phyloP scores from a whole-genome alignment of 1,140 invertebrate genomes.

The Drosophila pectinifera region DNA sequence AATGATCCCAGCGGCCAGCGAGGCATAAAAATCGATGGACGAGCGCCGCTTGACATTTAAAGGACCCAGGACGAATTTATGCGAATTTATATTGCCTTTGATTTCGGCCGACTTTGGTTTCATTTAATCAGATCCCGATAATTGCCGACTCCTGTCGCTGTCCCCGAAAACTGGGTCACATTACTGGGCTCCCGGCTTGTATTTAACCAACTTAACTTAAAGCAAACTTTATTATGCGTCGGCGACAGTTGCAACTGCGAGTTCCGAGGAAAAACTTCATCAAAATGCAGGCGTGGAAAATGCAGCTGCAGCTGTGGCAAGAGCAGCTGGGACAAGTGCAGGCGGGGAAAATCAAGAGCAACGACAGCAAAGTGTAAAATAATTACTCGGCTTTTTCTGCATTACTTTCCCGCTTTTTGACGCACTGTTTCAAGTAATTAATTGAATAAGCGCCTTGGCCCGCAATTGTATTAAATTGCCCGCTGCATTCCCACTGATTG shows the following conservation, averaged over 20 bases:
- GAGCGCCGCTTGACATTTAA: slow-evolving; percentile 61
- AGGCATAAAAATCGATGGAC: slow-evolving; percentile 68
- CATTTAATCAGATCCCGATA: slow-evolving; percentile 66
- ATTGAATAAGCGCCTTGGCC: slow-evolving; percentile 80
- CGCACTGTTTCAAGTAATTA: slow-evolving; percentile 73
- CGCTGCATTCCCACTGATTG: slow-evolving; percentile 71
- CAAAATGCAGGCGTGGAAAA: slow-evolving; percentile 54
- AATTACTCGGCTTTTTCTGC: slow-evolving; percentile 69
- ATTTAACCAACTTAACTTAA: slow-evolving; percentile 69
- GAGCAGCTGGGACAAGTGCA: background rate
- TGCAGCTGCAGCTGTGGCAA: slow-evolving; percentile 30
- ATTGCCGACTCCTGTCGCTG: slow-evolving; percentile 31
- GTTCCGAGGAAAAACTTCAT: slow-evolving; percentile 59
- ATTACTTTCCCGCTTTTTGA: slow-evolving; percentile 59
- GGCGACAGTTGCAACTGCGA: slow-evolving; percentile 59
- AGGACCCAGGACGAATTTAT: slow-evolving; percentile 50
- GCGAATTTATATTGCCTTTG: slow-evolving; percentile 53
- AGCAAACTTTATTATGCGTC: slow-evolving; percentile 64
- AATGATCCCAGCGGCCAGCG: slow-evolving; percentile 61
- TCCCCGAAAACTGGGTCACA: slow-evolving; percentile 16
- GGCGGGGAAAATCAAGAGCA: slow-evolving; percentile 21
- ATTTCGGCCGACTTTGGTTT: slow-evolving; percentile 61
- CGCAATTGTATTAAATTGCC: slow-evolving; percentile 75
- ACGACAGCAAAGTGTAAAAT: slow-evolving; percentile 69
- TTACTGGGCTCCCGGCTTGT: slow-evolving; percentile 15